Evolutionary conservation across 2,797 vertebrate genomes (phyloP), one percentile per base, ranked within the genome.

Genomic region (Acipenser ruthenus): DNA sequence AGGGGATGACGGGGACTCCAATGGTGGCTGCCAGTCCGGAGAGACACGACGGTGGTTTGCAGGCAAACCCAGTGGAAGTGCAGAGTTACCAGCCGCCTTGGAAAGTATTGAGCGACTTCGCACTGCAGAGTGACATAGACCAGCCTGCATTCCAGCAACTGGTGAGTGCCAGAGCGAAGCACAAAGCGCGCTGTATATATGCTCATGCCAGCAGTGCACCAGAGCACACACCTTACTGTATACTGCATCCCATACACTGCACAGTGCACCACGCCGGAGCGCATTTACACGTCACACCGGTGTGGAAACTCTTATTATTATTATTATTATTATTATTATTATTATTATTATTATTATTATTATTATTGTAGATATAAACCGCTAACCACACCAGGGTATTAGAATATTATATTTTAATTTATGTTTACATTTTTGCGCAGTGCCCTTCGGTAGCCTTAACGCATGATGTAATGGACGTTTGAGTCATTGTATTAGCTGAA

Each of bases 31-130:
- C 93, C 67, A 97, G 95, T 79, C 95, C 95, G 3, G 94, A 96
- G 84, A 90, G 93, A 74, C 95, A 96, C 10, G 95, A 97, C 12
- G 93, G 94, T 55, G 94, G 93, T 80, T 87, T 97, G 67, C 94
- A 95, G 81, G 94, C 91, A 15, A 96, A 96, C 87, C 90, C 93
- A 6, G 94, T 97, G 83, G 95, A 97, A 80, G 95, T 97, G 77
- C 94, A 96, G 80, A 96, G 92, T 86, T 97, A 96, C 91, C 95
- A 97, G 77, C 93, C 95, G 0, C 95, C 94, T 69, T 97, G 95
- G 95, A 97, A 97, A 83, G 94, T 96, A 73, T 92, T 97, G 78
- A 96, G 94, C 72, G 95, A 97, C 89, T 97, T 97, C 84, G 94
- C 95, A 60, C 82, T 97, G 87, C 94, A 96, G 88, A 96, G 94